Conservation (phyloP, 2,888 invertebrate species). For the Lasioglossum vierecki region DNA sequence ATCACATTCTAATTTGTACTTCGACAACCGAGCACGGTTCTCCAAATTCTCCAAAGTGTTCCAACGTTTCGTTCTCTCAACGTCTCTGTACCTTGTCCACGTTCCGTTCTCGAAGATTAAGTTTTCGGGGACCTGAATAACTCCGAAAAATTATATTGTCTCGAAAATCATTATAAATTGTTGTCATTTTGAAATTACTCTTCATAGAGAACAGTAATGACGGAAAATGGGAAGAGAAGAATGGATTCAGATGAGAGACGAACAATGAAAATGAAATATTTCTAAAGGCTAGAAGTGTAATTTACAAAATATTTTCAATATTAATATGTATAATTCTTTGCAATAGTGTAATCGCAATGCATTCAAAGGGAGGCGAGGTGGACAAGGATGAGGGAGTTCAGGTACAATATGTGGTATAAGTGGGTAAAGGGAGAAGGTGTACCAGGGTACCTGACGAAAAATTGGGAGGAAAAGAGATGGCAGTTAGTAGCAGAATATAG, state of each 20-base stretch:
- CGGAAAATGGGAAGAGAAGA: not conserved
- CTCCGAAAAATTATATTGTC: not conserved
- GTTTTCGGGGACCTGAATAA: conserved; percentile 22
- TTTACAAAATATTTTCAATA: not conserved
- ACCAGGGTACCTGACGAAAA: too few species aligned
- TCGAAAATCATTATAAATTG: not conserved
- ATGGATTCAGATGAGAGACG: not conserved
- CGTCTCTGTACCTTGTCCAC: conserved; percentile 65
- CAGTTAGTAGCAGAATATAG: too few species aligned
- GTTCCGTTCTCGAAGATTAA: conserved; percentile 64
- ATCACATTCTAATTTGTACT: conserved; percentile 74
- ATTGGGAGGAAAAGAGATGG: too few species aligned
- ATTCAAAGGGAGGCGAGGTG: too few species aligned
- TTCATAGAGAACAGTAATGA: not conserved
- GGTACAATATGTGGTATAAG: too few species aligned
- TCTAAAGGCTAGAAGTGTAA: not conserved
- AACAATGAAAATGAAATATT: not conserved
- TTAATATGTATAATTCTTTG: not conserved
- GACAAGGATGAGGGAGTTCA: too few species aligned
- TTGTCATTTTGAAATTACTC: not conserved
- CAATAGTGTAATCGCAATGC: not conserved
- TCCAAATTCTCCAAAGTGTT: conserved; percentile 68
- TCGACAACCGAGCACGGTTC: conserved; percentile 74
- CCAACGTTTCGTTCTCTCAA: conserved; percentile 75
- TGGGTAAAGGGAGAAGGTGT: too few species aligned